Conservation (phyloP, 2,888 invertebrate species). For the Agrochola lychnidis region DNA sequence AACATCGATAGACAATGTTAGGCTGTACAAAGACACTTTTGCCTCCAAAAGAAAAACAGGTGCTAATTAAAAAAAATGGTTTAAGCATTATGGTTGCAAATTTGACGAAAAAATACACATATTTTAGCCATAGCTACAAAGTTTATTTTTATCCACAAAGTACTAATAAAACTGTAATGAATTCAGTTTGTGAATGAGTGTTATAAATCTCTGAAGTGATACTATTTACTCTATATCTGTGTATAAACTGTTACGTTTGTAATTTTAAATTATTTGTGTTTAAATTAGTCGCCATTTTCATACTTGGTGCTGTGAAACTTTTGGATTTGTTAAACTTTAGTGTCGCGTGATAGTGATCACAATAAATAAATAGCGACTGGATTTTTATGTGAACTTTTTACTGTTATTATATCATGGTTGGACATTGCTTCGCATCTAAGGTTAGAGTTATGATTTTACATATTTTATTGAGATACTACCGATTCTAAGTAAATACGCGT, state of each 20-base stretch:
- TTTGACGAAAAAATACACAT: constrained; percentile 57
- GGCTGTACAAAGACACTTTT: constrained; percentile 49
- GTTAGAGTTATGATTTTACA: constrained; percentile 65
- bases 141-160: constrained; percentile 66
- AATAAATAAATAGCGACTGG: constrained; percentile 40
- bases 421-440: constrained; percentile 73
- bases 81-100: constrained; percentile 65
- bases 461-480: constrained; percentile 6
- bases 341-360: constrained; percentile 60
- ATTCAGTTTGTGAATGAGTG: constrained; percentile 63
- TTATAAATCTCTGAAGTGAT: constrained; percentile 52
- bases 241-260: constrained; percentile 56
- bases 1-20: constrained; percentile 36
- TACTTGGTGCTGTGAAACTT: constrained; percentile 74
- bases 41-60: constrained; percentile 42
- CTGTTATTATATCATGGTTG: constrained; percentile 72
- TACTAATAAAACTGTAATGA: constrained; percentile 51
- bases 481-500: constrained; percentile 19
- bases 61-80: constrained; percentile 45
- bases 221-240: constrained; percentile 42
- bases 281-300: constrained; percentile 78
- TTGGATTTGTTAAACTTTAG: constrained; percentile 60
- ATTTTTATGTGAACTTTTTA: constrained; percentile 61
- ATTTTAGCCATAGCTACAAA: constrained; percentile 57
- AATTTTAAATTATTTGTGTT: constrained; percentile 61